Evolutionary conservation across 30 jellyfish, hydroid and myxozoan genomes (phyloP).

Genomic region (Cassiopea xamachana): DNA sequence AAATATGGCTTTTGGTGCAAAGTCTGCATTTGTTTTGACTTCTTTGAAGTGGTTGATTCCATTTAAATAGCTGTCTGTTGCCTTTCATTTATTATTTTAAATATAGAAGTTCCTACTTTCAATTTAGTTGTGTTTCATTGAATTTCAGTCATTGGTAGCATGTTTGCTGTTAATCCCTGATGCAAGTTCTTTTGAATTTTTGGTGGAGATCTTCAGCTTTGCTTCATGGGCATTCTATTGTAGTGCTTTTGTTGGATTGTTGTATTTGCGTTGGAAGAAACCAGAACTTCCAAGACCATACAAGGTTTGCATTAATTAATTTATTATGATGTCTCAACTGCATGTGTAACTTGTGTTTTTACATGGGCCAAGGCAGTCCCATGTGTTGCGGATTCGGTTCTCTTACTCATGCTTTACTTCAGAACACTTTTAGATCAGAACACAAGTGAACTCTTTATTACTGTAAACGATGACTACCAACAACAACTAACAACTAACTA

Average conservation of each 20-base stretch:
- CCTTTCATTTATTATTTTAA: background rate
- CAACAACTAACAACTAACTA: too few relatives aligned
- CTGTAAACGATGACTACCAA: too few relatives aligned
- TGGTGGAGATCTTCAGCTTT: constrained; percentile 89
- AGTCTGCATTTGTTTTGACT: too few relatives aligned
- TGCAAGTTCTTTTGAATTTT: constrained; percentile 75
- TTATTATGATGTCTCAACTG: background rate
- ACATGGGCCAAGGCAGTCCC: background rate
- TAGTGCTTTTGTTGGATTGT: constrained; percentile 71
- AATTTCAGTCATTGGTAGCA: constrained; percentile 78
- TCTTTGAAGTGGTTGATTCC: too few relatives aligned
- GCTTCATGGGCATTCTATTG: constrained; percentile 95
- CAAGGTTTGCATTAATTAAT: constrained; percentile 62
- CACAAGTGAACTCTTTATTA: too few relatives aligned
- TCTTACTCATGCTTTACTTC: too few relatives aligned
- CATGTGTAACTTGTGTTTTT: background rate
- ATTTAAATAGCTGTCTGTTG: background rate
- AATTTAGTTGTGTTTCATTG: too few relatives aligned
- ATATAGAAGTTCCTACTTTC: background rate
- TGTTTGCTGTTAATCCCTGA: constrained; percentile 89
- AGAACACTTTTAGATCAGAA: too few relatives aligned
- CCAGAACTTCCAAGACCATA: constrained; percentile 86
- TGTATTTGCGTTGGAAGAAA: constrained; percentile 63
- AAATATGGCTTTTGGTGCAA: too few relatives aligned
- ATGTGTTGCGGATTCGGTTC: too few relatives aligned